Evolutionary conservation across 2,888 invertebrate genomes (phyloP), one percentile per base, ranked within the genome.

Genomic region (Tuta absoluta): DNA sequence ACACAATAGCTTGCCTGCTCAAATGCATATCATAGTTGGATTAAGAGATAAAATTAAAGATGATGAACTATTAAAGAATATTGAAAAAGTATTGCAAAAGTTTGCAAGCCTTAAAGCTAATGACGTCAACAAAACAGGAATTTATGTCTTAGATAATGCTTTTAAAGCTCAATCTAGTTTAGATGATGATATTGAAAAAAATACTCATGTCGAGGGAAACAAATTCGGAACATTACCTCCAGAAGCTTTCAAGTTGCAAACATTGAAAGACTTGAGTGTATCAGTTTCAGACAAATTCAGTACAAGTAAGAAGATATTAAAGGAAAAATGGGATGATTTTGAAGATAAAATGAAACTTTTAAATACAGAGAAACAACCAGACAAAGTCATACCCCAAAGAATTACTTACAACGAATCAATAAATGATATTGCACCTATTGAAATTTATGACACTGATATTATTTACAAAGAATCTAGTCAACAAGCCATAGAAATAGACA

Each of bases 301-400:
- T 69, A 86, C 87, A 8, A 90, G 93, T 68, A 93, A 92, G 68
- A 93, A 91, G 73, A 87, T 87, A 37, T 77, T 93, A 33, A 93
- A 87, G 78, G 92, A 93, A 69, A 93, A 92, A 77, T 93, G 93
- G 92, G 92, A 88, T 23, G 88, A 84, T 63, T 85, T 92, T 57
- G 93, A 92, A 79, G 92, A 80, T 1, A 89, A 86, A 82, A 87
- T 91, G 81, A 91, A 91, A 77, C 81, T 87, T 71, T 74, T 89
- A 1, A 82, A 86, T 38, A 70, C 74, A 63, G 89, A 89, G 57
- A 89, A 85, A 65, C 81, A 78, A 66, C 76, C 74, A 67, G 79
- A 76, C 63, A 68, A 74, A n/a, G 71, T 65, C 62, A 64, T 71
- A 58, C 75, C 75, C 48, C 75, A 80, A 74, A 78, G 77, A 77